Percentiles rank a stretch among this genome's conserved stretches.
These are phyloP conservation scores for Pomacea canaliculata DNA, from an alignment of 2,888 invertebrate species.

Conservation along the genomic window DNA sequence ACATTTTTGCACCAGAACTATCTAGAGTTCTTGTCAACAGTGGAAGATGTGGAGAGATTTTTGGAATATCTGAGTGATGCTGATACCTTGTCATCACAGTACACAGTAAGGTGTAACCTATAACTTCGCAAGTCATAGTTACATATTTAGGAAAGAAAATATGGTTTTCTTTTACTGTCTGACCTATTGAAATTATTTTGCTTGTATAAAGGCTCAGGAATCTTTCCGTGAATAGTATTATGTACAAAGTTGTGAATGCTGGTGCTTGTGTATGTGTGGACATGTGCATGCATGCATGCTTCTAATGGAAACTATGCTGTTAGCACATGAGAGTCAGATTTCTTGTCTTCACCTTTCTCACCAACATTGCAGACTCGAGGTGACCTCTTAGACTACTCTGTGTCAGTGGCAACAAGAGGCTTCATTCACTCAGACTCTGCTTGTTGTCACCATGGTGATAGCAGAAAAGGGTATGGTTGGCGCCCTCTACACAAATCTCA, in stretches of 20 bases:
- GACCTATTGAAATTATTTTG: not conserved
- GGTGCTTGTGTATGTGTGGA: constrained; percentile 1
- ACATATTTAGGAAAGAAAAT: not conserved
- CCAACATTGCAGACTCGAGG: constrained; percentile 48
- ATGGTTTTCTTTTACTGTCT: not conserved
- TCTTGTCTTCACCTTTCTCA: too few species aligned
- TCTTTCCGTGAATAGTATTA: not conserved
- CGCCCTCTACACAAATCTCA: constrained; percentile 68
- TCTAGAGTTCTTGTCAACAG: constrained; percentile 78
- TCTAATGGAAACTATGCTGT: too few species aligned
- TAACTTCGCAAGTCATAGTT: not conserved
- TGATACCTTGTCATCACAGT: constrained; percentile 78
- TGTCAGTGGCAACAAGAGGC: constrained; percentile 62
- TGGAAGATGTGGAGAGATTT: constrained; percentile 77
- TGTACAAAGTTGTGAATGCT: not conserved
- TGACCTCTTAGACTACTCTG: constrained; percentile 55
- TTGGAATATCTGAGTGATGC: constrained; percentile 79
- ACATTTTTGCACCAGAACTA: constrained; percentile 71
- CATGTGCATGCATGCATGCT: not conserved
- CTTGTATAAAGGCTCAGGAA: not conserved
- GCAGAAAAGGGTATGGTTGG: constrained; percentile 58
- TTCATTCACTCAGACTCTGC: constrained; percentile 59
- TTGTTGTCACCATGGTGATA: constrained; percentile 39
- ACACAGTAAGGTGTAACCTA: constrained; percentile 58
- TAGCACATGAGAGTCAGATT: too few species aligned